phyloP scores from a whole-genome alignment of 2,797 vertebrate species.

The Lepilemur ruficaudatus region DNA sequence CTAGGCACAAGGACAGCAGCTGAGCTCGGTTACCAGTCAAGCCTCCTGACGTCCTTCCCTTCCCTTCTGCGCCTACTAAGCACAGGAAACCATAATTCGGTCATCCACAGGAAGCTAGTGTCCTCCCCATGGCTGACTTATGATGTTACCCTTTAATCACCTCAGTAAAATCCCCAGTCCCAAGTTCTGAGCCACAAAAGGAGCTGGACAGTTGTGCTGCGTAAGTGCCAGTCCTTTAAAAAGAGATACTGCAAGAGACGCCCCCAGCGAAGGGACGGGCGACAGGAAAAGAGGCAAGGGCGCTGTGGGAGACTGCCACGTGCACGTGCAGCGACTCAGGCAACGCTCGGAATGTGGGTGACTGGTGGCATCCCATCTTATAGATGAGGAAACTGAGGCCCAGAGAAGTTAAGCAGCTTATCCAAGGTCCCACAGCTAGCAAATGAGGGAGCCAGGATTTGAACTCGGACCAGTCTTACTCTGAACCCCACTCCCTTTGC shows the following conservation, averaged over 20 bases:
- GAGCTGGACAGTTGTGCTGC: neutral
- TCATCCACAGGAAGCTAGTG: neutral
- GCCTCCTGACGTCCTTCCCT: neutral
- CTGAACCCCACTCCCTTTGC: neutral
- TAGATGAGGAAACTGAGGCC: neutral
- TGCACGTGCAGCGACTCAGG: neutral
- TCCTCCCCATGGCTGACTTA: neutral
- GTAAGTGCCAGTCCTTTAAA: neutral
- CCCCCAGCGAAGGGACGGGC: neutral
- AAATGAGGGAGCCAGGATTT: neutral
- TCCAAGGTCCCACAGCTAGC: fast-evolving
- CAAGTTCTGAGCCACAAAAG: neutral
- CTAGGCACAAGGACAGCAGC: neutral
- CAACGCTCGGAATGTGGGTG: neutral
- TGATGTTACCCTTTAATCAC: neutral
- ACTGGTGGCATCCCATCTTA: neutral
- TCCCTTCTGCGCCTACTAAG: neutral
- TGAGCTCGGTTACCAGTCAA: neutral
- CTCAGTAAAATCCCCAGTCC: neutral
- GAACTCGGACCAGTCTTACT: neutral
- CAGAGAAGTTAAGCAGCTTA: neutral
- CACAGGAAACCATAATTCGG: neutral
- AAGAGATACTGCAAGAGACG: neutral
- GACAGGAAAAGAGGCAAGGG: neutral
- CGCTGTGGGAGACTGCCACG: fast-evolving